phyloP scores from a whole-genome alignment of 2,888 invertebrate genomes.

The Leptinotarsa haldemani region DNA sequence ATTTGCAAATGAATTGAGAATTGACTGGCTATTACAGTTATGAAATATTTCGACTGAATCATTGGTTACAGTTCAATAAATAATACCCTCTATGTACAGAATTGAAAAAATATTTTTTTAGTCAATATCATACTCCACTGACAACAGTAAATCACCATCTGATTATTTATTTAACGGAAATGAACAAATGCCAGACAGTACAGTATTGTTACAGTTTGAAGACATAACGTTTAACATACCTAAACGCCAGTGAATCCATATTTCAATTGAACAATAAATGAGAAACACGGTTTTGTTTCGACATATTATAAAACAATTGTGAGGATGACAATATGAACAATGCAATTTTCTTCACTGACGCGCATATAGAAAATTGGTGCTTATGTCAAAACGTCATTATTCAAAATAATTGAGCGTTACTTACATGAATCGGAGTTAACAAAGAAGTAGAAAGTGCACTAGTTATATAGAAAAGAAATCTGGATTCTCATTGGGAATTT shows the following conservation, averaged over 20 bases:
- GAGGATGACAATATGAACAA: constrained; percentile 1
- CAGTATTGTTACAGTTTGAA: background rate
- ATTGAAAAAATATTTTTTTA: background rate
- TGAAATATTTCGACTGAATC: too few relatives aligned
- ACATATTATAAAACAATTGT: background rate
- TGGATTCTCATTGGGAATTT: background rate
- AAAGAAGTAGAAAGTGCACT: constrained; percentile 1
- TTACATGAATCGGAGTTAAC: background rate
- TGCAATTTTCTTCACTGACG: background rate
- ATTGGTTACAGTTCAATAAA: too few relatives aligned
- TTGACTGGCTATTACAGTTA: too few relatives aligned
- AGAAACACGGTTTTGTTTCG: background rate
- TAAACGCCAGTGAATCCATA: background rate
- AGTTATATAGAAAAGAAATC: background rate
- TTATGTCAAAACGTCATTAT: constrained; percentile 16
- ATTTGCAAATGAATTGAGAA: too few relatives aligned
- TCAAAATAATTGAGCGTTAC: constrained; percentile 5
- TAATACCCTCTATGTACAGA: too few relatives aligned
- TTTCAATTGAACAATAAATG: background rate
- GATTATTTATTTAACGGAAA: background rate
- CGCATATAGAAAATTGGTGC: background rate
- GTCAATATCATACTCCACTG: background rate
- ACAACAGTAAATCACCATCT: background rate
- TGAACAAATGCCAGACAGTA: background rate
- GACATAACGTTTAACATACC: background rate